Evolutionary conservation across 2,888 invertebrate genomes (phyloP).

Genomic region (Keiferia lycopersicella): DNA sequence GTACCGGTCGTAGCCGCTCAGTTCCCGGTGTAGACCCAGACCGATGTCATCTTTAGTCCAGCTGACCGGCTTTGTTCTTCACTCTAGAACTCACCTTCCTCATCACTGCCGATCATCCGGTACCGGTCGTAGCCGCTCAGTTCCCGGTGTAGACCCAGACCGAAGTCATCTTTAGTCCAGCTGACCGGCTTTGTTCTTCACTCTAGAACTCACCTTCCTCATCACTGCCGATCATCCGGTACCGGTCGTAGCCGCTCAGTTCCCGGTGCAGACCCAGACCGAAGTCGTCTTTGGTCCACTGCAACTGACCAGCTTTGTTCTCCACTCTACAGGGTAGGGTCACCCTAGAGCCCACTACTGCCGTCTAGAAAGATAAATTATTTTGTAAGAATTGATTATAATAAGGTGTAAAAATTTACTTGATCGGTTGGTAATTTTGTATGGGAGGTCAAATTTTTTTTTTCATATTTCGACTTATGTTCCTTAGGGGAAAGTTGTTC

Average conservation of each 20-base stretch:
- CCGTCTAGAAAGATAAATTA: conserved; percentile 79
- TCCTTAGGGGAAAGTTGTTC: no score
- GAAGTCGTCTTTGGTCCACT: conserved; percentile 99
- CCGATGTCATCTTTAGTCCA: conserved; percentile 99
- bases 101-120: conserved; percentile 97
- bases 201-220: conserved; percentile 87
- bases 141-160: conserved; percentile 94
- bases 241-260: conserved; percentile 94
- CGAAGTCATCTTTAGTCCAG: conserved; percentile 99
- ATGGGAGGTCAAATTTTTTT: no score
- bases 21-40: conserved; percentile 93
- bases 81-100: conserved; percentile 85
- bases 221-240: conserved; percentile 97
- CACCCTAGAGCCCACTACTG: conserved; percentile 92
- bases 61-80: conserved; percentile 92
- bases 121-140: conserved; percentile 96
- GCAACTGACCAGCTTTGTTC: conserved; percentile 93
- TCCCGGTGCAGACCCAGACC: conserved; percentile 95
- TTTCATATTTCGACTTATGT: no score
- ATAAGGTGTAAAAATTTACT: background rate
- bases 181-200: conserved; percentile 51
- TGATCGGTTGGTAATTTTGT: no score
- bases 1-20: conserved; percentile 96
- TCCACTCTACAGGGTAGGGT: conserved; percentile 95
- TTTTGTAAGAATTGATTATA: background rate